A percentile compares a stretch with the other conserved stretches of the same genome.
Evolutionary conservation across 1,140 invertebrate species (phyloP).

Genomic region (Orius laevigatus): DNA sequence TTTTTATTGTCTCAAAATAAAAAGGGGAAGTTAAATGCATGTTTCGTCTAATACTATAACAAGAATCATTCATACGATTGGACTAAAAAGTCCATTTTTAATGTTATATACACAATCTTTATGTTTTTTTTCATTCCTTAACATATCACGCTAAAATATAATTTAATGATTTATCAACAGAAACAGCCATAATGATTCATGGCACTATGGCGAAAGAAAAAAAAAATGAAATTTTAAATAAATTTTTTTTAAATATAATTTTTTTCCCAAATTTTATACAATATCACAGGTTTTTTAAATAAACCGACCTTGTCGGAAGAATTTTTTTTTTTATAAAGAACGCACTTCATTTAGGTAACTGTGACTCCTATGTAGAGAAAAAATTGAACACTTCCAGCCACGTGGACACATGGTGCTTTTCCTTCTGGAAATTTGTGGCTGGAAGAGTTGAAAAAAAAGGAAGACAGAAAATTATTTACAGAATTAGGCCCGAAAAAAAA

Average conservation of each 20-base stretch:
- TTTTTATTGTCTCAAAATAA: too few species aligned
- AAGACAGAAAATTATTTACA: too few species aligned
- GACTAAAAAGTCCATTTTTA: not conserved
- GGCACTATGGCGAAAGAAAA: constrained; percentile 1
- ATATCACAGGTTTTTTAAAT: constrained; percentile 12
- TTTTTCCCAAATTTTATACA: constrained; percentile 10
- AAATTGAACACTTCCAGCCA: too few species aligned
- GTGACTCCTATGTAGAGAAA: not conserved
- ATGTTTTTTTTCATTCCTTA: not conserved
- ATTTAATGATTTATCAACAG: constrained; percentile 1
- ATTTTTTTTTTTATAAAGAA: constrained; percentile 2
- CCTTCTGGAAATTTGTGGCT: too few species aligned
- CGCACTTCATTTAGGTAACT: constrained; percentile 2
- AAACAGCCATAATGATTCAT: constrained; percentile 10
- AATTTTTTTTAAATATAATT: constrained; percentile 5
- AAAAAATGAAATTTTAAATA: too few species aligned
- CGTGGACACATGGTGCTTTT: too few species aligned
- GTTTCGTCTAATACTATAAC: not conserved
- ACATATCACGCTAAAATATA: not conserved
- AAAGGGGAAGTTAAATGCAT: not conserved
- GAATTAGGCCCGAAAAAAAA: too few species aligned
- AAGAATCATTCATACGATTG: not conserved
- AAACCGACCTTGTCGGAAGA: constrained; percentile 4
- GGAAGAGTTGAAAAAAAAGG: too few species aligned
- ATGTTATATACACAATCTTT: not conserved